Base-by-base conservation (phyloP, 1,140 invertebrate genomes). In the Calliphora vicina region DNA sequence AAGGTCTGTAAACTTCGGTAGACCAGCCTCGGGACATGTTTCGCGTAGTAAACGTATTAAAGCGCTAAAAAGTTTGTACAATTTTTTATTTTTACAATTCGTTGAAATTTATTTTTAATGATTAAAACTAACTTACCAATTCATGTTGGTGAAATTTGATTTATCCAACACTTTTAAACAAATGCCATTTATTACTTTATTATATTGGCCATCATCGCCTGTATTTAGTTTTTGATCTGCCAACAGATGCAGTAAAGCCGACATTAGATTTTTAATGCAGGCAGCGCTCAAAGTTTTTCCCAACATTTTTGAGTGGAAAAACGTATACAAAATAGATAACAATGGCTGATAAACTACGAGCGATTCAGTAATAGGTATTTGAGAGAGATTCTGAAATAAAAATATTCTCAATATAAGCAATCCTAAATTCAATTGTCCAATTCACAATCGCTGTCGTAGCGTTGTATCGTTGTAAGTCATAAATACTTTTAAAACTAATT, bases 291-390 rank as follows among this genome's bases (percentile, higher is more conserved):
- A 82, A 42, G 89, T 89, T 85, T 87, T 90, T 25, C 90, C 90
- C 80, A 91, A 83, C 29, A 97, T 97, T 91, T 96, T 97, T 82
- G 95, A 95, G 92, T 95, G 92, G 80, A 98, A 94, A 90, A 99
- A 99, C 50, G 95, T 91, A 86, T 98, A 96, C 73, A 97, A 93
- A 89, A 98, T 97, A 27, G 95, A 92, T 20, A 98, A 90, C 84
- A 98, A 94, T 5, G 93, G 92, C 89, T 97, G 96, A 83, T 97
- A 95, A 94, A 99, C 85, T 96, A 93, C 90, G 95, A 98, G 91
- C 96, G 97, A 67, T 96, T 94, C 78, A 96, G 91, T 86, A 96
- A 97, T 85, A 94, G 94, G 88, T 95, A 97, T 82, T 96, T 95
- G 17, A 92, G 92, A 84, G 91, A 93, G 81, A 92, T 91, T 78